Conservation (phyloP, 2,888 invertebrate genomes). For the Serripes groenlandicus region DNA sequence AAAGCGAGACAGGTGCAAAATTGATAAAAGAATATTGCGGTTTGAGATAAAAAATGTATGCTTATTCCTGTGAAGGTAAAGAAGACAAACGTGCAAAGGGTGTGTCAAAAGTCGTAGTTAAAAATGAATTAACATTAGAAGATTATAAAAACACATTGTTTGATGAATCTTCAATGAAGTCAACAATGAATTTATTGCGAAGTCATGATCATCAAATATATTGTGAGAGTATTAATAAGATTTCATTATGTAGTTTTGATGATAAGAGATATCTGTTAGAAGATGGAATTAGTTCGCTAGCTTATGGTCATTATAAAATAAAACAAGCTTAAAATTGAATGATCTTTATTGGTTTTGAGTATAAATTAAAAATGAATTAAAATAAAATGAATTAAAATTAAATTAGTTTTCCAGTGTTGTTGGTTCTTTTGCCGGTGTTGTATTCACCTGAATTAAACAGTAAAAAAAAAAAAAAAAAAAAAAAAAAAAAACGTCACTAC, state of each 20-base stretch:
- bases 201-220: conserved; percentile 55
- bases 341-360: too few relatives aligned
- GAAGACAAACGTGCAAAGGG: conserved; percentile 45
- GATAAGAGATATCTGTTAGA: neutral
- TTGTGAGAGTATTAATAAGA: neutral
- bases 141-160: conserved; percentile 45
- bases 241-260: neutral
- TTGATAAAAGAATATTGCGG: conserved; percentile 45
- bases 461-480: too few relatives aligned
- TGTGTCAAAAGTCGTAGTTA: conserved; percentile 37
- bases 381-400: too few relatives aligned
- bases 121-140: conserved; percentile 31
- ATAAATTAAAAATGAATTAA: too few relatives aligned
- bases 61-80: conserved; percentile 25
- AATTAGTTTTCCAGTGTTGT: too few relatives aligned
- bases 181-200: conserved; percentile 36
- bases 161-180: conserved; percentile 28
- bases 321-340: too few relatives aligned
- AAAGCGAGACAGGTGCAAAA: conserved; percentile 45
- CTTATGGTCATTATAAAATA: conserved; percentile 11
- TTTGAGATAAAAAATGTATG: conserved; percentile 53
- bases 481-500: too few relatives aligned
- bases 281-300: neutral
- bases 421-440: too few relatives aligned
- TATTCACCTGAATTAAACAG: too few relatives aligned